Evolutionary conservation across 2,113 vertebrate species (phyloP).

Genomic region (Gymnogyps californianus): DNA sequence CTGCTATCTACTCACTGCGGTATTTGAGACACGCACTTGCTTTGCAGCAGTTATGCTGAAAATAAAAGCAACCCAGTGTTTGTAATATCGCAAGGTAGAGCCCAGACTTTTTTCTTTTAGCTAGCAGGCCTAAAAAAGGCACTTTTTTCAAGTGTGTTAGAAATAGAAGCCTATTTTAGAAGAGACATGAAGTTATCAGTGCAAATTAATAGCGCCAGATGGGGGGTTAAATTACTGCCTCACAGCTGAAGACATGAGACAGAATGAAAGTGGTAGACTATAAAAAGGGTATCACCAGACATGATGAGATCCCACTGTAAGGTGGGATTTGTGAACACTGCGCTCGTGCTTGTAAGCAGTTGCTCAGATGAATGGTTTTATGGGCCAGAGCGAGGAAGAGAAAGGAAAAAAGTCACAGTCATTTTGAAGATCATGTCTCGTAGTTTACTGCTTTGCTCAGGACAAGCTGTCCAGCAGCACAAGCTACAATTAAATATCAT

Average conservation of each 20-base stretch:
- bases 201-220: constrained; percentile 15
- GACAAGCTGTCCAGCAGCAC: not conserved
- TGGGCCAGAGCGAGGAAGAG: not conserved
- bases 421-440: not conserved
- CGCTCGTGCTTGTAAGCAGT: not conserved
- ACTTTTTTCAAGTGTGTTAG: not conserved
- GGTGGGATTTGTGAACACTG: not conserved
- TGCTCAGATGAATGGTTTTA: not conserved
- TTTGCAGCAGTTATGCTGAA: not conserved
- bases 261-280: not conserved
- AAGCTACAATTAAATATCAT: not conserved
- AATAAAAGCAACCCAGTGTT: not conserved
- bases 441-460: not conserved
- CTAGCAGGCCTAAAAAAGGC: not conserved
- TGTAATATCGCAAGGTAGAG: not conserved
- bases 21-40: not conserved
- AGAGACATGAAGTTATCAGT: constrained; percentile 5
- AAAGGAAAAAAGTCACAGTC: not conserved
- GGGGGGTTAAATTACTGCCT: constrained; percentile 47
- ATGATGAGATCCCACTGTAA: not conserved
- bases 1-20: not conserved
- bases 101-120: not conserved
- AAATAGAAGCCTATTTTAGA: constrained; percentile 18
- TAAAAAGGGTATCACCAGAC: constrained; percentile 20
- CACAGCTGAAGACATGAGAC: not conserved